Evolutionary conservation across 1,140 invertebrate genomes (phyloP), one percentile per base, ranked within the genome.

Genomic region (Aporrectodea caliginosa): DNA sequence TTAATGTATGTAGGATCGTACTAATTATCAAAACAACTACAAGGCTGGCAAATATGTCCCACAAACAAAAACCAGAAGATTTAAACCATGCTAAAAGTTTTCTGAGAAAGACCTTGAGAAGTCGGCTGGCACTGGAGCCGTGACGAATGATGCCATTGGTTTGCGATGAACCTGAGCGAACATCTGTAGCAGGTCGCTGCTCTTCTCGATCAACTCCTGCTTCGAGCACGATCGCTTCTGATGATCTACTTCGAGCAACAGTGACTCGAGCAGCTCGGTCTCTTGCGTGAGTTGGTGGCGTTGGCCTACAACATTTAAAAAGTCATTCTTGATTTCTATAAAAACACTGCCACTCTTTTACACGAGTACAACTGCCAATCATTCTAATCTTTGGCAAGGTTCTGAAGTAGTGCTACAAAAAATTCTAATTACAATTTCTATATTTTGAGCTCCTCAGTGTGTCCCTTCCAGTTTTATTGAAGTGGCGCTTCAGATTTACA

Each of bases 41-140:
- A n/a, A n/a, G n/a, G n/a, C n/a, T n/a, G n/a, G 16, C 16, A 69
- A 69, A 69, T n/a, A 16, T 16, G 85, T 93, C 92, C 84, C 93
- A 92, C 90, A 97, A 92, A 0, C 93, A 91, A 89, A 97, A 97
- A 30, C 93, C 95, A 82, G 93, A 94, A 81, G 91, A 93, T 85
- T 96, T 94, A 89, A 96, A 97, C 70, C 91, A 91, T 73, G 95
- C 95, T 69, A 97, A 95, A 82, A 97, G 94, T 91, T 97, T 95
- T 89, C 95, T 96, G 85, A 76, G 90, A 88, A 79, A 68, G 29
- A 88, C 93, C 93, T 94, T 80, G 93, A 93, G 88, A 96, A 97
- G 90, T 96, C 94, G 31, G 94, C 93, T 77, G 94, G 93, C 79
- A 96, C 94, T n/a, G 94, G 93, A 16, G 93, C 92, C 75, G 94